These are phyloP conservation scores for Drosophila picticornis DNA, from an alignment of 2,888 invertebrate genomes.

Conservation along the genomic window DNA sequence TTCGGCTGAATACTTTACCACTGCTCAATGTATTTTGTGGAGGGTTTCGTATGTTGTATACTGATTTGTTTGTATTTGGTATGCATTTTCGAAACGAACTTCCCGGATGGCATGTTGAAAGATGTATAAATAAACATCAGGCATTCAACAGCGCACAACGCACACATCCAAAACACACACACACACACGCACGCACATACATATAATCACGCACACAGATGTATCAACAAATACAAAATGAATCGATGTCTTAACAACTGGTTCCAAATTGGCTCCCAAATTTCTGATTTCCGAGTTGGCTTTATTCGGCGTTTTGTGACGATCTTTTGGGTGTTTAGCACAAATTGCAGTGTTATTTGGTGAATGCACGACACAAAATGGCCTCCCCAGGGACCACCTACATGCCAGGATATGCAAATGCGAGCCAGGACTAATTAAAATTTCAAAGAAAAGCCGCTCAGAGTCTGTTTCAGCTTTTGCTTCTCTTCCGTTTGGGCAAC, in stretches of 20 bases:
- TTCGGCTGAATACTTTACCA: slow-evolving; percentile 48
- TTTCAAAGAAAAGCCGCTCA: slow-evolving; percentile 73
- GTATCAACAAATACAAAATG: slow-evolving; percentile 36
- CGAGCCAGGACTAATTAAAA: slow-evolving; percentile 73
- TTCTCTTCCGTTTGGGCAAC: slow-evolving; percentile 55
- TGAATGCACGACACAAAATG: slow-evolving; percentile 51
- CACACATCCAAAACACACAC: slow-evolving; percentile 20
- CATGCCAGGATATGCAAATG: slow-evolving; percentile 71
- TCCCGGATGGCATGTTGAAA: slow-evolving; percentile 83
- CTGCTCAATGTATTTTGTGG: slow-evolving; percentile 39
- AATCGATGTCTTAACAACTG: slow-evolving; percentile 54
- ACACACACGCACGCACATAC: slow-evolving; percentile 18
- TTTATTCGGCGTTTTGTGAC: slow-evolving; percentile 18
- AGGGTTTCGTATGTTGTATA: slow-evolving; percentile 69
- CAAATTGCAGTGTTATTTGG: slow-evolving; percentile 69
- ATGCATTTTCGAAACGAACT: slow-evolving; percentile 79
- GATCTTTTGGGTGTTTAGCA: slow-evolving; percentile 69
- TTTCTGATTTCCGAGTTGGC: not conserved
- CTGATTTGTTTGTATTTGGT: slow-evolving; percentile 81
- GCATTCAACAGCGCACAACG: slow-evolving; percentile 63
- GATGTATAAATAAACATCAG: slow-evolving; percentile 79
- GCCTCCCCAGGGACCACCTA: slow-evolving; percentile 54
- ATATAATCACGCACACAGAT: slow-evolving; percentile 3
- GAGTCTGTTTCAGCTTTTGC: slow-evolving; percentile 34
- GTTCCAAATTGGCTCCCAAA: slow-evolving; percentile 46